Evolutionary conservation across 1,140 invertebrate genomes (phyloP), one percentile per base, ranked within the genome.

Genomic region (Drosophila suzukii): DNA sequence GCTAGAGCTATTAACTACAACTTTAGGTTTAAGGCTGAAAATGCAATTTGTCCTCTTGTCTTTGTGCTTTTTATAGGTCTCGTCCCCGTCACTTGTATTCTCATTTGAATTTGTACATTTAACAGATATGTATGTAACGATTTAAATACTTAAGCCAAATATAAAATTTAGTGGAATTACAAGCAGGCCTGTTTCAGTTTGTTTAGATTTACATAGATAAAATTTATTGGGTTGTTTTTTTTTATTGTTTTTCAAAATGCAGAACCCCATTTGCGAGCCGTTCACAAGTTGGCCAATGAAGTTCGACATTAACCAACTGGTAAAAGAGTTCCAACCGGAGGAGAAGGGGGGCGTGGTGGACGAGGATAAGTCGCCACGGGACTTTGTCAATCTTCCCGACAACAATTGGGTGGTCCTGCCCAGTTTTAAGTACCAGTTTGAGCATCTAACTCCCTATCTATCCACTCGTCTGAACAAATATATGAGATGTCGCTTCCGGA

Each of bases 81-180:
- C 17, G 17, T 46, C 50, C 50, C 50, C 32, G 32, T 20, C 32
- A 36, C 32, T 34, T 53, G 32, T 65, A 62, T 63, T 72, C 67
- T 50, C 56, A 55, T 73, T 82, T 75, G n/a, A 81, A 66, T 66
- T 24, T 88, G 65, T 86, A 86, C 74, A 88, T 75, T 82, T 55
- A 68, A 68, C 24, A 41, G 38, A 38, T 51, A 53, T 84, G 47
- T 85, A 85, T 84, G 51, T 85, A 85, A 67, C 66, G 36, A 66
- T 88, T 81, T 88, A 81, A 79, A 73, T 82, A 63, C 67, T 70
- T 79, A 86, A 86, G 84, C 83, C 84, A 86, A 88, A 86, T 86
- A 86, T 86, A 86, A 49, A 65, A 67, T 67, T 70, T 86, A 88
- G 84, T 54, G 53, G 53, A 85, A 81, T 85, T 57, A 13, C 30